Conservation (phyloP, 23 tunicate genomes). For the Botrylloides violaceus region DNA sequence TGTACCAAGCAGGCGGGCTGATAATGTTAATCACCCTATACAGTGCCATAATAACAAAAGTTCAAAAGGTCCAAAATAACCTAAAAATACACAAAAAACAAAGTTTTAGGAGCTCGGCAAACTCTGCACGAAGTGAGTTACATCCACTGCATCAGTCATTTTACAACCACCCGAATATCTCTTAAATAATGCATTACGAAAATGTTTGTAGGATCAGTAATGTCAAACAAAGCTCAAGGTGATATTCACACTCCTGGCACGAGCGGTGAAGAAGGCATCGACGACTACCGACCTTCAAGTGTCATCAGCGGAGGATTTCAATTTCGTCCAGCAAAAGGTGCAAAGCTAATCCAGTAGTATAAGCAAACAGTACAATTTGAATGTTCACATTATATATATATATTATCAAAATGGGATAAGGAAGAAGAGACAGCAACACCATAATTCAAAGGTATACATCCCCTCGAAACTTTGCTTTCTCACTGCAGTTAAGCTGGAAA, state of each 20-base stretch:
- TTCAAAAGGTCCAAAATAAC: conserved; percentile 41
- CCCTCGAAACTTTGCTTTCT: no score
- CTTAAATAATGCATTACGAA: not conserved
- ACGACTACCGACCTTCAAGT: conserved; percentile 20
- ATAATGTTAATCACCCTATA: conserved; percentile 42
- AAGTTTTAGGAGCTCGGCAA: conserved; percentile 14
- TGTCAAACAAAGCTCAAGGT: not conserved
- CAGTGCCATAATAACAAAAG: conserved; percentile 61
- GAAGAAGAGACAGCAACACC: no score
- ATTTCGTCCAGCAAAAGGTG: conserved; percentile 27
- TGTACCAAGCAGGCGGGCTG: conserved; percentile 76
- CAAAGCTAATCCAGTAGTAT: no score
- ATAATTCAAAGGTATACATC: no score
- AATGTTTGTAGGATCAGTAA: not conserved
- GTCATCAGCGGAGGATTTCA: conserved; percentile 25
- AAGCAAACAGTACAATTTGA: no score
- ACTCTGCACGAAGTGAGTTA: not conserved
- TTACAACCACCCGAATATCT: no score
- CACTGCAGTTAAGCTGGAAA: no score
- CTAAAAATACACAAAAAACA: conserved; percentile 42
- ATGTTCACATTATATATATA: no score
- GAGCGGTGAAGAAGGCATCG: conserved; percentile 23
- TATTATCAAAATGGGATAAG: no score
- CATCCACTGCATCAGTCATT: not conserved
- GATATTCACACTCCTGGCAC: conserved; percentile 17